Evolutionary conservation across 1,140 invertebrate genomes (phyloP), one percentile per base, ranked within the genome.

Genomic region (Cydia fagiglandana): DNA sequence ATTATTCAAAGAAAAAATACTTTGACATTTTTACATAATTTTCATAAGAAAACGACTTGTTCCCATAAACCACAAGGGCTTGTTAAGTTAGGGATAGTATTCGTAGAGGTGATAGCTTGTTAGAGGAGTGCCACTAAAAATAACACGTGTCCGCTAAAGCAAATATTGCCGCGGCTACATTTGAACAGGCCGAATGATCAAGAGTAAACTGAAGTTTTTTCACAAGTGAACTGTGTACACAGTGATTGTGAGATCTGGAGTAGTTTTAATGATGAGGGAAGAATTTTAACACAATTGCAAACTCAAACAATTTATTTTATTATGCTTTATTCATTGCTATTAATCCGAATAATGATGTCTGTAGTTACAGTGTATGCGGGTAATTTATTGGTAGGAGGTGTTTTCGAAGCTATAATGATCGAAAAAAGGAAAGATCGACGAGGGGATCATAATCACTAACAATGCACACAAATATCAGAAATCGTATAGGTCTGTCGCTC

Each of bases 81-180:
- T 70, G 66, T 73, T 53, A 73, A 50, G 45, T 73, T 50, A 41
- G 45, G 73, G 38, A 73, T 24, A 70, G 66, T 70, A 70, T 70
- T 70, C 66, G 66, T n/a, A 75, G 38, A 66, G 64, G 74, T 70
- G 73, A 77, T 77, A 74, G 34, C 61, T 75, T 73, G 47, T 76
- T 77, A 80, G 79, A 76, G 79, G 64, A 78, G 38, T 47, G 77
- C 75, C 75, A 77, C 78, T 75, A 85, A 82, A 83, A 82, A 78
- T 83, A 75, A 82, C 83, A 83, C 78, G 38, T 61, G 73, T 73
- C 66, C 76, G 82, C 75, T 73, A 83, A 83, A 78, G 76, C 79
- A 80, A 85, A 85, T 79, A 80, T 75, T 41, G 64, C 34, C n/a
- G 38, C 66, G n/a, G 38, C 34, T 70, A 38, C 66, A 70, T 70